Percentiles rank a stretch among this genome's conserved stretches.
Evolutionary conservation across 2,797 vertebrate species (phyloP).

Genomic region (Hyperoplus immaculatus): DNA sequence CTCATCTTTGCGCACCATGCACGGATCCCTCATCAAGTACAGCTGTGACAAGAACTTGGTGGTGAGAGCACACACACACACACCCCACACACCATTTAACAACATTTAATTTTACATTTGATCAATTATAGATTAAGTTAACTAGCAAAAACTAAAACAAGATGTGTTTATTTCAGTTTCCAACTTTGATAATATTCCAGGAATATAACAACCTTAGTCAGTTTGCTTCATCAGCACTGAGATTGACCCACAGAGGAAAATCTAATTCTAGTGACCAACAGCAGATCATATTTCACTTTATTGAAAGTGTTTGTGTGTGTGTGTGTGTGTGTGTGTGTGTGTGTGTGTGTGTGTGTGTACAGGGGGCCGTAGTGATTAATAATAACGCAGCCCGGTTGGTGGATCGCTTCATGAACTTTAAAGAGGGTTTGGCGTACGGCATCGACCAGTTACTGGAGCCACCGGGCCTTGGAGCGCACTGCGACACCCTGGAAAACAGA

Average conservation of each 20-base stretch:
- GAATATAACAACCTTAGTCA: too few species aligned
- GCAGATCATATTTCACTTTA: not conserved
- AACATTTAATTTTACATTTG: too few species aligned
- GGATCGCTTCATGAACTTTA: slow-evolving; percentile 88
- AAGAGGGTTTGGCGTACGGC: slow-evolving; percentile 90
- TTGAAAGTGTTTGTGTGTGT: not conserved
- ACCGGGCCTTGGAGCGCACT: slow-evolving; percentile 91
- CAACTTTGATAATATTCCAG: too few species aligned
- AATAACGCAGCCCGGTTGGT: slow-evolving; percentile 84
- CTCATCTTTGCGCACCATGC: slow-evolving; percentile 82
- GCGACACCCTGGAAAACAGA: slow-evolving; percentile 69
- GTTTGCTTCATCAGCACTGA: not conserved
- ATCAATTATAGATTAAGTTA: too few species aligned
- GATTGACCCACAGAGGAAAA: not conserved
- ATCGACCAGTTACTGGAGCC: slow-evolving; percentile 94
- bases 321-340: slow-evolving; percentile 25
- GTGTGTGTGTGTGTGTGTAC: slow-evolving; percentile 25
- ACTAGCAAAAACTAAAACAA: too few species aligned
- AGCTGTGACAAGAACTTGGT: slow-evolving; percentile 85
- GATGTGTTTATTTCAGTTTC: too few species aligned
- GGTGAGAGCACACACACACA: slow-evolving; percentile 81
- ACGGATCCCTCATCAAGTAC: slow-evolving; percentile 88
- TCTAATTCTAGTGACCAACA: not conserved
- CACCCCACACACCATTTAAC: not conserved
- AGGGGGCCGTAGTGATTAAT: slow-evolving; percentile 91